Conservation (phyloP, 2,797 vertebrate species). For the Paramormyrops hopkinsi region DNA sequence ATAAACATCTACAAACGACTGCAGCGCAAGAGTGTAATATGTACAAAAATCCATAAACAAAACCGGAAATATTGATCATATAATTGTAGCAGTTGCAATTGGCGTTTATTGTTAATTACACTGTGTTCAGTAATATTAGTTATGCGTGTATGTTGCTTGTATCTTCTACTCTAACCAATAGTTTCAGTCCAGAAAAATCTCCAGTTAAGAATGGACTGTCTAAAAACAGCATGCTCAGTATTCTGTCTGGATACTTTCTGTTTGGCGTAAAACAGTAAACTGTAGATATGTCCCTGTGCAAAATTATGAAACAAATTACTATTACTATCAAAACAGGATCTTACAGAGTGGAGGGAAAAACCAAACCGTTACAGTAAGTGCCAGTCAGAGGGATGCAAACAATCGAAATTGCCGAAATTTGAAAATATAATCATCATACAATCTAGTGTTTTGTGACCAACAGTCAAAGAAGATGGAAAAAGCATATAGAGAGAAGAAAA, state of each 20-base stretch:
- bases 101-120: background rate
- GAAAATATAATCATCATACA: background rate
- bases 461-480: background rate
- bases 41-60: background rate
- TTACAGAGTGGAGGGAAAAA: background rate
- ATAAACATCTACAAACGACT: background rate
- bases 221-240: background rate
- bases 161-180: background rate
- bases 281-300: background rate
- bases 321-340: background rate
- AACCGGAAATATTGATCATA: background rate
- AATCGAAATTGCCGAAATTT: background rate
- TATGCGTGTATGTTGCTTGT: background rate
- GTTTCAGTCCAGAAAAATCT: background rate
- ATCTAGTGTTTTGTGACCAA: background rate
- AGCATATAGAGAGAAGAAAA: background rate
- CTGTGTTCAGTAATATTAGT: background rate
- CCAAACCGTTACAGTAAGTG: background rate
- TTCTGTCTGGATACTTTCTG: background rate
- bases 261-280: background rate
- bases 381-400: background rate
- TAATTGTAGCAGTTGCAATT: background rate
- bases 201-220: background rate
- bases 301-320: background rate
- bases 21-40: background rate